Evolutionary conservation across 2,113 vertebrate species (phyloP).

Genomic region (Phyllopteryx taeniolatus): DNA sequence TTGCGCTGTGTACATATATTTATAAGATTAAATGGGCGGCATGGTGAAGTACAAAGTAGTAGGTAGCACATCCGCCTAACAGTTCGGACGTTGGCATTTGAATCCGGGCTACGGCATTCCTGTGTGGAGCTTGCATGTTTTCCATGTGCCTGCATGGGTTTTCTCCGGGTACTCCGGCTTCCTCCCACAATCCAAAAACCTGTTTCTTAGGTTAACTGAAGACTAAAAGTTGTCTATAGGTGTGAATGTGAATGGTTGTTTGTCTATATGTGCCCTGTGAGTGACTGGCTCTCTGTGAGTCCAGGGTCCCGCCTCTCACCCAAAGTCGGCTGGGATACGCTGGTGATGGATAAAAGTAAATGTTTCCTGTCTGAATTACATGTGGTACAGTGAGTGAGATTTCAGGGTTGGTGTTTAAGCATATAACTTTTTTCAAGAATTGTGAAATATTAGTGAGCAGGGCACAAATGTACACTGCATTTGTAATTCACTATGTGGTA

Average conservation of each 20-base stretch:
- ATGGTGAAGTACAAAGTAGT: not conserved
- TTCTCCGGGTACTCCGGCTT: not conserved
- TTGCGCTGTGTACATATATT: slow-evolving; percentile 18
- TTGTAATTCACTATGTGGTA: not conserved
- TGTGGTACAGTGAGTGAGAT: slow-evolving; percentile 6
- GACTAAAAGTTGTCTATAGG: too few species aligned
- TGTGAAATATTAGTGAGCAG: not conserved
- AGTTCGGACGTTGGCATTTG: not conserved
- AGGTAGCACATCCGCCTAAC: not conserved
- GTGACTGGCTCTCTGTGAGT: too few species aligned
- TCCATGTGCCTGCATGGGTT: not conserved
- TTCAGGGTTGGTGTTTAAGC: not conserved
- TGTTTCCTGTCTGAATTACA: slow-evolving; percentile 23
- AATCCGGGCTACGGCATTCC: not conserved
- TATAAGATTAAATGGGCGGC: not conserved
- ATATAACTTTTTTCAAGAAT: not conserved
- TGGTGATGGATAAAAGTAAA: slow-evolving; percentile 5
- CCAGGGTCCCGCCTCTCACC: too few species aligned
- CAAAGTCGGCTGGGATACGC: too few species aligned
- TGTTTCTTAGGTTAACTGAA: too few species aligned
- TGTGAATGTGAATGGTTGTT: too few species aligned
- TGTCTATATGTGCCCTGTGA: too few species aligned
- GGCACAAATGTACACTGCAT: not conserved
- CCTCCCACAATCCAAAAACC: too few species aligned
- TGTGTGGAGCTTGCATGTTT: not conserved